Evolutionary conservation across 2,113 vertebrate species (phyloP), one percentile per base, ranked within the genome.

Genomic region (Gracilinanus agilis): DNA sequence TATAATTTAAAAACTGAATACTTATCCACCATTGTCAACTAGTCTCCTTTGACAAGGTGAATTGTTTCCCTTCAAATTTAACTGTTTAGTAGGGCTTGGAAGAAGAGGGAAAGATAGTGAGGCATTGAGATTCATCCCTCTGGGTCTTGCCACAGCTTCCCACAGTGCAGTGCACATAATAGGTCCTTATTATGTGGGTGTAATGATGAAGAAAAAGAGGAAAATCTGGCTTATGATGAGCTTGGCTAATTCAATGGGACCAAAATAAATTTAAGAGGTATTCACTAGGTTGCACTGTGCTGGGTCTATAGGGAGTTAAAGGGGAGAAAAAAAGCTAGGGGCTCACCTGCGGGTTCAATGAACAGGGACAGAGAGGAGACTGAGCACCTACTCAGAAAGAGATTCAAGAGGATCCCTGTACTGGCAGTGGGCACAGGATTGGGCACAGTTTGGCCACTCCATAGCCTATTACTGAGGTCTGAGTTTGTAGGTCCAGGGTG

Each of bases 21-120:
- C 9, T 88, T 75, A 24, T 16, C 8, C 5, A 75, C 21, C 21
- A 4, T 54, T 83, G 94, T 44, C 44, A 67, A 89, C 49, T 8
- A 94, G 49, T 53, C 40, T 11, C 40, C 94, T 96, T 94, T 92
- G 67, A 83, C 67, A 83, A 40, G 67, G 19, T 21, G 67, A 83
- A 40, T 83, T 83, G n/a, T 83, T 83, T 40, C 67, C 7, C n/a
- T 83, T 40, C 19, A 83, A 83, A 19, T 83, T 83, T 40, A 83
- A 83, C 34, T 13, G 40, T 40, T 75, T 75, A 83, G 19, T 83
- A 83, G 6, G 19, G 19, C 67, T 40, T 83, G n/a, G 19, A 83
- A 40, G n/a, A 23, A 83, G 19, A 83, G 67, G 19, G 61, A 34
- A n/a, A 6, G 2, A 29, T 34, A 12, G 58, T 34, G 58, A 67